Percentiles rank a stretch among this genome's conserved stretches.
Conservation (phyloP, 2,113 vertebrate genomes). For the Lasiurus cinereus region DNA sequence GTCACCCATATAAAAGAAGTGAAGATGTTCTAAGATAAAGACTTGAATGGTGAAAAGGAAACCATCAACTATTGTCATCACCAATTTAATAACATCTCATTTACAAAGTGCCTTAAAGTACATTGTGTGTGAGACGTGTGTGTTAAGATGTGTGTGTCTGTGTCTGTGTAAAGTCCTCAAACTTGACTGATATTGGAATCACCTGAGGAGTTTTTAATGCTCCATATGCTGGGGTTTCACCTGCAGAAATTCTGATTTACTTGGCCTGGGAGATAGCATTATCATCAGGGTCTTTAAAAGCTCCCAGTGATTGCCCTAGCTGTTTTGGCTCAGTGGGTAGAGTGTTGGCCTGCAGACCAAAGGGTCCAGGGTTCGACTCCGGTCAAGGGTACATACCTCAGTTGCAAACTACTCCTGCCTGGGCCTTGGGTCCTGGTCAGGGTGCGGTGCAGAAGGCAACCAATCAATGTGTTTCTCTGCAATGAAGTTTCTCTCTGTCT, state of each 20-base stretch:
- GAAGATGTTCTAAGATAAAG: background rate
- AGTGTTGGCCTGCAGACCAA: too few relatives aligned
- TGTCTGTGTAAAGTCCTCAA: background rate
- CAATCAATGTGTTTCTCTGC: too few relatives aligned
- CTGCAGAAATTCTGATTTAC: background rate
- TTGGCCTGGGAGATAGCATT: background rate
- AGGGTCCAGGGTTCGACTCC: too few relatives aligned
- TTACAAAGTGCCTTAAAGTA: background rate
- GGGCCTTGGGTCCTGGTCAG: too few relatives aligned
- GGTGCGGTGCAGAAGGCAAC: too few relatives aligned
- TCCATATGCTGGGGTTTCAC: background rate
- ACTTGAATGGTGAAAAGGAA: background rate
- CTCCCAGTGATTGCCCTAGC: background rate
- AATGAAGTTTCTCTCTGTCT: too few relatives aligned
- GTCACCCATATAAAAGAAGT: background rate
- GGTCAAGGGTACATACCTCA: too few relatives aligned
- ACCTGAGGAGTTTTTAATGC: background rate
- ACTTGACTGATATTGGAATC: slow-evolving; percentile 4
- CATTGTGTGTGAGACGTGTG: background rate
- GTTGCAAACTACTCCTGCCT: too few relatives aligned
- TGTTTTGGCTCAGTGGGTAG: too few relatives aligned
- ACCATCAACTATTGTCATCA: background rate
- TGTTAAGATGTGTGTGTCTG: background rate
- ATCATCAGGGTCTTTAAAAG: background rate
- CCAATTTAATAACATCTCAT: background rate